Conservation (phyloP, 2,113 vertebrate species). For the Promerops cafer region DNA sequence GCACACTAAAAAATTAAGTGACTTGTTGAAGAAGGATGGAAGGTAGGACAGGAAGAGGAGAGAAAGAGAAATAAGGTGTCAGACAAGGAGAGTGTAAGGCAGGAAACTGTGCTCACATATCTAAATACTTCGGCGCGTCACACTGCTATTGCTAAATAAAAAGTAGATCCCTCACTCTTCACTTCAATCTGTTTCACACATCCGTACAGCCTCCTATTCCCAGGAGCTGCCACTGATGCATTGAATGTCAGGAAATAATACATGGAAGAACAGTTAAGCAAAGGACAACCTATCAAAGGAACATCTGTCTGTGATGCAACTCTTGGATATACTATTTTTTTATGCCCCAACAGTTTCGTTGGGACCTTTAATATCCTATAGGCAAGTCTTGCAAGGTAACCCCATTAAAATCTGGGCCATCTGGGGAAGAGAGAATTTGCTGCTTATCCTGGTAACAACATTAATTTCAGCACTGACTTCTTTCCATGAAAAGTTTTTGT, state of each 20-base stretch:
- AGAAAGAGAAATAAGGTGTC: background rate
- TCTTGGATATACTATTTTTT: background rate
- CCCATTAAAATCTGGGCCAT: background rate
- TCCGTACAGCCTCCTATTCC: background rate
- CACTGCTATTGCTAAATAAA: background rate
- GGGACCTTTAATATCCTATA: constrained; percentile 19
- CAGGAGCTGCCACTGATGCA: constrained; percentile 14
- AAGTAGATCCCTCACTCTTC: background rate
- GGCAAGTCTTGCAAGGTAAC: background rate
- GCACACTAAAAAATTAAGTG: background rate
- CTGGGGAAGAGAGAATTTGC: background rate
- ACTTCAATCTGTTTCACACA: constrained; percentile 1
- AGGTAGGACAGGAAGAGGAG: background rate
- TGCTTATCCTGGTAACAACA: constrained; percentile 15
- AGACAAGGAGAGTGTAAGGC: background rate
- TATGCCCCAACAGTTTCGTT: background rate
- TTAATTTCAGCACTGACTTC: background rate
- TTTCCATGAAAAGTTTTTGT: background rate
- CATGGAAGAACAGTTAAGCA: background rate
- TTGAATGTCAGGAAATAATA: background rate
- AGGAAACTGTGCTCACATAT: background rate
- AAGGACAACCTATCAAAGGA: background rate
- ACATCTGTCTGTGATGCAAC: constrained; percentile 35
- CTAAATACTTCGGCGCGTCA: background rate
- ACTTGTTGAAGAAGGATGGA: background rate